Conservation (phyloP, 2,113 vertebrate species). For the Carettochelys insculpta region DNA sequence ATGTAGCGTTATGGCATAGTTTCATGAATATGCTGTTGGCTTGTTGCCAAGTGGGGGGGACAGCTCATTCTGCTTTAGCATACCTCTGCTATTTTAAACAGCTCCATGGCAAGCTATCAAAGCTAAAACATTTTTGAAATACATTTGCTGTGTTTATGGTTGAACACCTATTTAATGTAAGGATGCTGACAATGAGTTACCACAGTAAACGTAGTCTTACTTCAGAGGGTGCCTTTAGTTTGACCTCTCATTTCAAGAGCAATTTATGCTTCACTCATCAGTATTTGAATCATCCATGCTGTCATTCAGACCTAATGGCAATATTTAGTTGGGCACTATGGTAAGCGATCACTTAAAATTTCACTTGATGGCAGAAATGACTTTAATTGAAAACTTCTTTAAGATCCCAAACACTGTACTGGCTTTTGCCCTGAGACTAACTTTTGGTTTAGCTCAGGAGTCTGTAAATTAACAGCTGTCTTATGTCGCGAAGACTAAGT, state of each 20-base stretch:
- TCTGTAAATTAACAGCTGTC: background rate
- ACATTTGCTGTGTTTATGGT: background rate
- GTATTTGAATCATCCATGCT: background rate
- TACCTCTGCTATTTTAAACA: background rate
- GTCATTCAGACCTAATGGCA: fast-evolving
- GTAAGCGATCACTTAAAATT: background rate
- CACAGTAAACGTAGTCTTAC: background rate
- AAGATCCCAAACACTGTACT: background rate
- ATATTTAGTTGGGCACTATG: background rate
- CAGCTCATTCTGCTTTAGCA: background rate
- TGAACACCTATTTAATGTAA: background rate
- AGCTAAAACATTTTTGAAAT: background rate
- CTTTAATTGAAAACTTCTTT: background rate
- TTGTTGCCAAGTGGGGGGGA: background rate
- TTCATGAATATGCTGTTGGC: background rate
- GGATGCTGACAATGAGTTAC: background rate
- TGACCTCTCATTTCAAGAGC: background rate
- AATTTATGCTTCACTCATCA: background rate
- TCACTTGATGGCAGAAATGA: fast-evolving
- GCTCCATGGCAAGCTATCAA: background rate
- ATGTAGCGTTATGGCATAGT: fast-evolving
- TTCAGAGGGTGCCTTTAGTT: background rate
- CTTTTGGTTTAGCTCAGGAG: background rate
- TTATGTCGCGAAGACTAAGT: background rate
- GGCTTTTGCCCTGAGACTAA: background rate